Evolutionary conservation across 2,113 vertebrate species (phyloP), one percentile per base, ranked within the genome.

Genomic region (Periophthalmus modestus): DNA sequence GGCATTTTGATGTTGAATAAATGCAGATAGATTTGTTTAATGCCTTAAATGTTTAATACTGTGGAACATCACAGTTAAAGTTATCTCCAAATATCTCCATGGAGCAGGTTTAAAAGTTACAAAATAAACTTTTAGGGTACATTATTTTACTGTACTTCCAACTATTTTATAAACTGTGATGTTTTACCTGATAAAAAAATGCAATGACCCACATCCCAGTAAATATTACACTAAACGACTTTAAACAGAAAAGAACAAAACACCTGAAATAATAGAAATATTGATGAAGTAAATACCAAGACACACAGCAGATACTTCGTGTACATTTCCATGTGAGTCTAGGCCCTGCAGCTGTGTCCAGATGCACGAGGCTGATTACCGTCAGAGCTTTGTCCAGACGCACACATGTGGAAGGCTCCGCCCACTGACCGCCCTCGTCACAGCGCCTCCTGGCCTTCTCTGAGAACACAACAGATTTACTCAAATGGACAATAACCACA

Each of bases 381-480:
- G 95, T 93, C 65, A 93, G 0, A 80, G 94, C 95, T 77, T 97
- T 94, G 75, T 93, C 92, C 66, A 94, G 92, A 23, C 90, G 89
- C 12, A 93, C 95, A 85, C 98, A 99, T 86, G 94, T 94, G 73
- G 95, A 94, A 91, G 94, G 95, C 21, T 92, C 92, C 69, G 94
- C 93, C 98, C 98, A 99, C 69, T 91, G 92, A 19, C 96, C 97
- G 2, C 87, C 89, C 85, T 94, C 92, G 79, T 97, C 95, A 87
- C 98, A 99, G 78, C 94, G 95, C 91, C 96, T 98, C 52, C 94
- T 95, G 76, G 94, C 95, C 77, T 86, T 95, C 90, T 96, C 97
- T 98, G 84, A 39, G 24, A 72, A 75, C 59, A 82, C 14, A 21
- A 39, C 18, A 39, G 33, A 15, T 61, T 61, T 61, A 61, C 10